Conservation (phyloP, 2,888 invertebrate species). For the Leucoma salicis region DNA sequence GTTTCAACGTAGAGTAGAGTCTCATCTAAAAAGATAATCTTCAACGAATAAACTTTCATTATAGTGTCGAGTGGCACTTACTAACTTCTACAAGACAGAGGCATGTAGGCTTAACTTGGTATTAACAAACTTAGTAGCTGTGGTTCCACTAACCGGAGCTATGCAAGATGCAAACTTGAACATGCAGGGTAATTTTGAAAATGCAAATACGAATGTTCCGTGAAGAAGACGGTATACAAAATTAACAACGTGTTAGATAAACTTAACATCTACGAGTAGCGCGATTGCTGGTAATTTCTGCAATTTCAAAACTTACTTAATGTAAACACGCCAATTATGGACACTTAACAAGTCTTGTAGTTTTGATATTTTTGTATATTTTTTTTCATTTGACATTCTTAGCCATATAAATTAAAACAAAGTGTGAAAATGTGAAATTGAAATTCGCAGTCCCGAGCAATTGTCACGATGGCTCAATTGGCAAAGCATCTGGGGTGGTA, state of each 20-base stretch:
- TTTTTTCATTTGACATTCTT: no score
- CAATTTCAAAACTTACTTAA: no score
- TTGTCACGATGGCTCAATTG: no score
- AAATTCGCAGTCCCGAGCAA: no score
- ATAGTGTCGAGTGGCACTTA: neutral
- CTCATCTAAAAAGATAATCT: neutral
- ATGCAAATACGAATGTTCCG: constrained; percentile 17
- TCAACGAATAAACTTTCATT: neutral
- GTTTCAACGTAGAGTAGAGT: no score
- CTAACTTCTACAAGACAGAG: neutral
- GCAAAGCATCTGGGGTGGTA: no score
- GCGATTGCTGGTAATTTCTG: no score
- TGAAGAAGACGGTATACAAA: constrained; percentile 12
- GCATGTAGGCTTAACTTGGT: constrained; percentile 1
- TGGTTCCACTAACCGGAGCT: constrained; percentile 1
- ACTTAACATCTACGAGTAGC: constrained; percentile 1
- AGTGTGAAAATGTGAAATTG: no score
- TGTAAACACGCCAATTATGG: no score
- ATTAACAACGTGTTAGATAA: constrained; percentile 14
- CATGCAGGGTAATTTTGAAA: constrained; percentile 14
- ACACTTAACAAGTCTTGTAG: no score
- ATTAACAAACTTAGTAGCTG: neutral
- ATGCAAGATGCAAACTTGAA: constrained; percentile 11
- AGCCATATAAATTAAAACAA: no score
- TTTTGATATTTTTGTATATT: no score